Conservation (phyloP, 2,113 vertebrate genomes). For the Macheiramphus alcinus region DNA sequence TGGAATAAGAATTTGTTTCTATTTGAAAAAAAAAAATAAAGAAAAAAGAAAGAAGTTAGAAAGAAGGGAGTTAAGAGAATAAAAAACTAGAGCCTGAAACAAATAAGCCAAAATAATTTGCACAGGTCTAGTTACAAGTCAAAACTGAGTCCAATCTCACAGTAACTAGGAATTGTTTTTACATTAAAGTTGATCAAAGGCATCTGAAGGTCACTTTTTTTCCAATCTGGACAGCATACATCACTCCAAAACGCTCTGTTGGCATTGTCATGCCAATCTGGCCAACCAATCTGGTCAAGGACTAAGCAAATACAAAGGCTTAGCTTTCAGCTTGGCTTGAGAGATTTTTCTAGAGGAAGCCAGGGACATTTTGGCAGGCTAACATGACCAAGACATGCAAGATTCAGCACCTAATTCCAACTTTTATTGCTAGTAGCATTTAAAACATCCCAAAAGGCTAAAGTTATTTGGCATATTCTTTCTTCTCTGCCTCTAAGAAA, state of each 20-base stretch:
- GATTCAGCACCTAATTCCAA: neutral
- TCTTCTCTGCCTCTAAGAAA: neutral
- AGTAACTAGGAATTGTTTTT: slow-evolving; percentile 57
- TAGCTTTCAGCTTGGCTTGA: slow-evolving; percentile 50
- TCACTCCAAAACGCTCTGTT: slow-evolving; percentile 20
- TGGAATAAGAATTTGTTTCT: neutral
- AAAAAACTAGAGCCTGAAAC: neutral
- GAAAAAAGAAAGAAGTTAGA: neutral
- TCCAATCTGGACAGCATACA: neutral
- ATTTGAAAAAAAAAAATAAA: neutral
- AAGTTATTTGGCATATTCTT: neutral
- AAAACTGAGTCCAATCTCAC: slow-evolving; percentile 31
- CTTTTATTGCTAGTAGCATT: neutral
- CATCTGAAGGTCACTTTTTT: neutral
- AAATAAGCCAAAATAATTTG: neutral
- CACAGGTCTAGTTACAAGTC: neutral
- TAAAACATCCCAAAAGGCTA: neutral
- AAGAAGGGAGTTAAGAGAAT: neutral
- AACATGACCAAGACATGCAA: neutral
- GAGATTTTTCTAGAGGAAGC: slow-evolving; percentile 28
- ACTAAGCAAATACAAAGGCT: slow-evolving; percentile 41
- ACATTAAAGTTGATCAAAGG: slow-evolving; percentile 39
- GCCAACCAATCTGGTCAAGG: slow-evolving; percentile 49
- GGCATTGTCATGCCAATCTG: slow-evolving; percentile 49
- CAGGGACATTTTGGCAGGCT: neutral